These are phyloP conservation scores for Plebejus anna DNA, from an alignment of 2,888 invertebrate genomes.

Conservation along the genomic window DNA sequence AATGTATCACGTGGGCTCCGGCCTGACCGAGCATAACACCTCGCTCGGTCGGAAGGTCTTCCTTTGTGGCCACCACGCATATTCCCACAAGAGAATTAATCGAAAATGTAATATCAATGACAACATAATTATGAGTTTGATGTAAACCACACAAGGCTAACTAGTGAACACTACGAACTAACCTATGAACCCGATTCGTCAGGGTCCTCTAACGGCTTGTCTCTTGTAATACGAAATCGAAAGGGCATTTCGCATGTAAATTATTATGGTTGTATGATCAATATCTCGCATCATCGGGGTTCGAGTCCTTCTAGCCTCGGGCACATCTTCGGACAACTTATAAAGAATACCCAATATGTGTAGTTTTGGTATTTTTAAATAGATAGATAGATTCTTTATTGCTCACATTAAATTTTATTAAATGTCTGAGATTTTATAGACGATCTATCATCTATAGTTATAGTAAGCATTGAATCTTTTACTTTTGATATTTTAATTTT, in stretches of 20 bases:
- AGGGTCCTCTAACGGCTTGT: constrained; percentile 26
- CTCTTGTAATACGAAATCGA: constrained; percentile 23
- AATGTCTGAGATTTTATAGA: not conserved
- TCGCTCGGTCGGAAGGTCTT: too few relatives aligned
- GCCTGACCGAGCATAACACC: too few relatives aligned
- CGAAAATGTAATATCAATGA: constrained; percentile 10
- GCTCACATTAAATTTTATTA: not conserved
- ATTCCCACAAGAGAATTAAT: not conserved
- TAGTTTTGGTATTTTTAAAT: not conserved
- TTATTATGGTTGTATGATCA: constrained; percentile 61
- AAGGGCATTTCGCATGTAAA: constrained; percentile 45
- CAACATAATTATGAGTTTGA: not conserved
- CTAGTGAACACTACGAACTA: constrained; percentile 27
- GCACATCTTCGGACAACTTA: constrained; percentile 53
- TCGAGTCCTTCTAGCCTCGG: constrained; percentile 61
- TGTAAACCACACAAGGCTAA: constrained; percentile 19
- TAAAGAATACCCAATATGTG: not conserved
- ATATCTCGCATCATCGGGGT: constrained; percentile 61
- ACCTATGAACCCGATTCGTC: constrained; percentile 23
- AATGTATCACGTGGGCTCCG: too few relatives aligned
- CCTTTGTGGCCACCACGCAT: too few relatives aligned
- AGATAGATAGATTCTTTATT: too few relatives aligned
- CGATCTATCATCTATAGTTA: not conserved
- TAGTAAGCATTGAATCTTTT: not conserved
- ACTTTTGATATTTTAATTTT: not conserved